These are phyloP conservation scores for Etheostoma nigrum DNA, from an alignment of 2,797 vertebrate species.

Conservation along the genomic window DNA sequence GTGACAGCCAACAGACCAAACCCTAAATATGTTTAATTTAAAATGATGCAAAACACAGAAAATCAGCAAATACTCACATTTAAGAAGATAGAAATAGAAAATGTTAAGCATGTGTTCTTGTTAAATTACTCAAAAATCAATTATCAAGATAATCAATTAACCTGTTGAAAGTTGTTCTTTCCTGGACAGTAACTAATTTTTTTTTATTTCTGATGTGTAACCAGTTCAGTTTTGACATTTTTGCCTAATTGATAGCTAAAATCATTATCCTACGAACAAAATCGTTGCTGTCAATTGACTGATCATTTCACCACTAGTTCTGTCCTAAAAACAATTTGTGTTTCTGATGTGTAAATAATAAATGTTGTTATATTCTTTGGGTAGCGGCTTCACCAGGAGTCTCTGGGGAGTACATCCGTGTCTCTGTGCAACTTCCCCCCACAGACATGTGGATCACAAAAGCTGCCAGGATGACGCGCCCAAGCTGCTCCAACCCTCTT, in stretches of 20 bases:
- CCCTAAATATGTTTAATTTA: not conserved
- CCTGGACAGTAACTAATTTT: constrained; percentile 7
- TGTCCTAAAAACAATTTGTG: constrained; percentile 31
- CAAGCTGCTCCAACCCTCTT: constrained; percentile 77
- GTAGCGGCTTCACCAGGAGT: constrained; percentile 44
- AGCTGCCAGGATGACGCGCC: constrained; percentile 70
- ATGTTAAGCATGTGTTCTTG: not conserved
- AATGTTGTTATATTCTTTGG: constrained; percentile 45
- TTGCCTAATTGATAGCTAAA: not conserved
- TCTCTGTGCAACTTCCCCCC: constrained; percentile 59
- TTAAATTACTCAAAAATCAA: not conserved
- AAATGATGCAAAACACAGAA: not conserved
- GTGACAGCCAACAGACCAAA: not conserved
- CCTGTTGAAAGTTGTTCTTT: not conserved
- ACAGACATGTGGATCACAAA: constrained; percentile 72
- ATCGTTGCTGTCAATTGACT: not conserved
- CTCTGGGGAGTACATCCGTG: constrained; percentile 65
- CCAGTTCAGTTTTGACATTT: not conserved
- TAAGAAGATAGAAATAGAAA: not conserved
- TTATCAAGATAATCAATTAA: not conserved
- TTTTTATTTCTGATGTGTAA: not conserved
- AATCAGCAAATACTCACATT: not conserved
- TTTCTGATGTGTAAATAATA: constrained; percentile 59
- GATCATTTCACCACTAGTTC: not conserved
- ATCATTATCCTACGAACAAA: not conserved